These are phyloP conservation scores for Gryllus longicercus DNA, from an alignment of 2,888 invertebrate species.

Conservation along the genomic window DNA sequence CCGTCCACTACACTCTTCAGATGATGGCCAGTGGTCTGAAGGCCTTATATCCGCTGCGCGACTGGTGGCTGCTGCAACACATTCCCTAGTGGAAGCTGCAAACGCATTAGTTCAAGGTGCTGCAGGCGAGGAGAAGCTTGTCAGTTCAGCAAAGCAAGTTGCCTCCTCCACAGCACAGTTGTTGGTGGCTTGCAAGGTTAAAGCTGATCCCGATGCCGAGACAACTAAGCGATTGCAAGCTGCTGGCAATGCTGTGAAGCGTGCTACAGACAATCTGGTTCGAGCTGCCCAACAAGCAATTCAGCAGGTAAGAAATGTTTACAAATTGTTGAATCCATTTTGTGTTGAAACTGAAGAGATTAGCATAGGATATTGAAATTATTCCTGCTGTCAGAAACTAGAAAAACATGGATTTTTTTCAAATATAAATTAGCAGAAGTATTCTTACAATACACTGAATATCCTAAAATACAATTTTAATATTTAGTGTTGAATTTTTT, in stretches of 20 bases:
- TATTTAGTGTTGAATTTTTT: too few species aligned
- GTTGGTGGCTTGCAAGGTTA: conserved; percentile 97
- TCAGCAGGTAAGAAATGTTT: conserved; percentile 60
- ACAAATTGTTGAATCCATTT: conserved; percentile 41
- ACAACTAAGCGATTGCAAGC: conserved; percentile 86
- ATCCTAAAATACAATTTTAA: too few species aligned
- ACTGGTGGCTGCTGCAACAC: conserved; percentile 95
- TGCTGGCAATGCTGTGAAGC: conserved; percentile 94
- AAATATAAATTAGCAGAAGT: too few species aligned
- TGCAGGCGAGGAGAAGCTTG: conserved; percentile 91
- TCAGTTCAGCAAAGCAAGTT: conserved; percentile 93
- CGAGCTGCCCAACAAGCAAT: conserved; percentile 90
- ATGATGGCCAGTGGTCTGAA: conserved; percentile 98
- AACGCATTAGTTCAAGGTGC: conserved; percentile 92
- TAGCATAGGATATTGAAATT: too few species aligned
- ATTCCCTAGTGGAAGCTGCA: conserved; percentile 95
- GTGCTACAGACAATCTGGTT: conserved; percentile 96
- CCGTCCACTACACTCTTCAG: conserved; percentile 78
- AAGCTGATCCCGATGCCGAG: conserved; percentile 93
- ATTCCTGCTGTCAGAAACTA: too few species aligned
- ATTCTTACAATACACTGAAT: too few species aligned
- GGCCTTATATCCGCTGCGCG: conserved; percentile 93
- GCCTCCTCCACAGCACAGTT: conserved; percentile 97
- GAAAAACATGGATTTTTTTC: too few species aligned
- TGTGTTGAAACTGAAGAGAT: too few species aligned